These are phyloP conservation scores for Turnix velox DNA, from an alignment of 2,113 vertebrate species.

Conservation along the genomic window DNA sequence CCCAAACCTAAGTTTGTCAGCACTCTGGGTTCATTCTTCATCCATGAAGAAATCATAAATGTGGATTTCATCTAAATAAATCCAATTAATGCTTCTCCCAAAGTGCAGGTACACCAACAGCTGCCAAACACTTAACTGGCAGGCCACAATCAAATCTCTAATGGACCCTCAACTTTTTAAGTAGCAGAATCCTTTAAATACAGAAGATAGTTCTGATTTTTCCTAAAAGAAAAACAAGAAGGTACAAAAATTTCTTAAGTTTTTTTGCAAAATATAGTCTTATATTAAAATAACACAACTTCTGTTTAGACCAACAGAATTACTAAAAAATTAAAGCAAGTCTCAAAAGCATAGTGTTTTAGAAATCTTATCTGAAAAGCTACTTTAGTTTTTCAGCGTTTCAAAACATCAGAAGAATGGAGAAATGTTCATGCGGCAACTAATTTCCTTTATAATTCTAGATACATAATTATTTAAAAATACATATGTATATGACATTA, in stretches of 20 bases:
- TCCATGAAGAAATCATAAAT: background rate
- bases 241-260: background rate
- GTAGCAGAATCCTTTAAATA: background rate
- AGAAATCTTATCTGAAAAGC: background rate
- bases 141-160: background rate
- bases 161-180: background rate
- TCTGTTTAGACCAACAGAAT: background rate
- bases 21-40: background rate
- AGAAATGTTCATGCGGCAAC: background rate
- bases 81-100: background rate
- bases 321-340: background rate
- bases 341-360: background rate
- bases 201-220: background rate
- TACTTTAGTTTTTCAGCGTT: no score
- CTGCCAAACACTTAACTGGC: background rate
- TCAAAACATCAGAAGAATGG: background rate
- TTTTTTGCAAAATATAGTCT: background rate
- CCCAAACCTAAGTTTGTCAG: background rate
- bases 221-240: background rate
- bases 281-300: background rate
- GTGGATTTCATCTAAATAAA: background rate
- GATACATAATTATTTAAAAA: accelerated
- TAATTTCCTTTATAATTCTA: background rate
- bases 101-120: background rate
- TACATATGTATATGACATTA: background rate